These are phyloP conservation scores for Galeopterus variegatus DNA, from an alignment of 2,113 vertebrate genomes.

Conservation along the genomic window DNA sequence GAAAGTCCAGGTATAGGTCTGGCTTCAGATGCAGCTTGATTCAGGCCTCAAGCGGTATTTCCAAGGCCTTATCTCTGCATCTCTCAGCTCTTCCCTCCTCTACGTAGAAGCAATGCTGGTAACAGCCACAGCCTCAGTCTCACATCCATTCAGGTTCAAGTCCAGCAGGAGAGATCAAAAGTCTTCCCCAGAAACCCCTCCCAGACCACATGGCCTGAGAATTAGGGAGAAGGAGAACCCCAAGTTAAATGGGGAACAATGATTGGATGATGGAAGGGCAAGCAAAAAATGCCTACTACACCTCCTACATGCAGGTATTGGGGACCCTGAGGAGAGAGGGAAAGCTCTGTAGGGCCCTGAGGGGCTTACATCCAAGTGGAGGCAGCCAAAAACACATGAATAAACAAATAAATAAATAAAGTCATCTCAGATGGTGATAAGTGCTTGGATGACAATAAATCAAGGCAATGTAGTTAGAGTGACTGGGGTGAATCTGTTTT, in stretches of 20 bases:
- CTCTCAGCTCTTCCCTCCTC: not conserved
- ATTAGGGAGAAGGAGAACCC: not conserved
- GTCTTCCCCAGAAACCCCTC: not conserved
- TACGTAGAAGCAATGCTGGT: not conserved
- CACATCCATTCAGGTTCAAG: not conserved
- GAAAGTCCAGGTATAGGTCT: not conserved
- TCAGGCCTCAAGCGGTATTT: not conserved
- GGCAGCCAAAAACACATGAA: rapidly evolving
- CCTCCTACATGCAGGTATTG: not conserved
- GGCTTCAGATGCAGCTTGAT: not conserved
- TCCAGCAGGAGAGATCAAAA: not conserved
- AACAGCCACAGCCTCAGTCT: not conserved
- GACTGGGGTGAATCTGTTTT: not conserved
- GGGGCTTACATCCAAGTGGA: not conserved
- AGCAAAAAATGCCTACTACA: not conserved
- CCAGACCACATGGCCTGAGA: not conserved
- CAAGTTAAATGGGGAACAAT: not conserved
- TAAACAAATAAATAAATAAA: not conserved
- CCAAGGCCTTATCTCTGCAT: not conserved
- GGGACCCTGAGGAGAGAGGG: not conserved
- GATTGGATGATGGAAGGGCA: not conserved
- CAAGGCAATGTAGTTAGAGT: not conserved
- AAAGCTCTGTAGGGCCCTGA: not conserved
- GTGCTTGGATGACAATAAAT: not conserved
- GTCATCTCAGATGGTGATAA: too few species aligned